Conservation (phyloP, 2,888 invertebrate species). For the Nineta flava region DNA sequence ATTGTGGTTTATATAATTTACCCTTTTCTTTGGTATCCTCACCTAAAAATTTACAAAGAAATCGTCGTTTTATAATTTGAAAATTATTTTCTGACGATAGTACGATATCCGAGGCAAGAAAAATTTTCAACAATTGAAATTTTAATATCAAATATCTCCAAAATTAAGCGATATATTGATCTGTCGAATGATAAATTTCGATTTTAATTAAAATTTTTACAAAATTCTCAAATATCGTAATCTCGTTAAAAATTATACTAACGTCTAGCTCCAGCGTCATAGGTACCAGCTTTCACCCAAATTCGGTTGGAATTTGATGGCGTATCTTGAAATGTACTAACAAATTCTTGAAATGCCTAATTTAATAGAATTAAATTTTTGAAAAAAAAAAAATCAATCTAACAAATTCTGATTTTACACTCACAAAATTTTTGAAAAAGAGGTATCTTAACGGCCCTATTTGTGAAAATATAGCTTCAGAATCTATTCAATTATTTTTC, state of each 20-base stretch:
- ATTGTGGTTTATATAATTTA: slow-evolving; percentile 83
- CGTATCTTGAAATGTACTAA: slow-evolving; percentile 88
- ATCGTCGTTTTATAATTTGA: too few species aligned
- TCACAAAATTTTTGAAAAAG: not conserved
- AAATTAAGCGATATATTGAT: too few species aligned
- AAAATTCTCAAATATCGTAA: too few species aligned
- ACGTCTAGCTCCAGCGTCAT: slow-evolving; percentile 88
- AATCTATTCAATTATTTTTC: too few species aligned
- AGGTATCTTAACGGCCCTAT: not conserved
- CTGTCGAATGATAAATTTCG: too few species aligned
- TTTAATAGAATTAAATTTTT: slow-evolving; percentile 11
- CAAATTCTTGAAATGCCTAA: slow-evolving; percentile 91
- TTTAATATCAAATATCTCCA: too few species aligned
- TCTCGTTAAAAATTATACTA: slow-evolving; percentile 22
- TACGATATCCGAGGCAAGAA: too few species aligned
- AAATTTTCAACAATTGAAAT: too few species aligned
- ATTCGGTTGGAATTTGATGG: slow-evolving; percentile 67
- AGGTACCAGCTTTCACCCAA: slow-evolving; percentile 96
- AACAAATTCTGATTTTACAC: not conserved
- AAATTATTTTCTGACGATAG: too few species aligned
- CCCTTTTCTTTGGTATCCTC: slow-evolving; percentile 81
- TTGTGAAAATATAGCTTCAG: too few species aligned
- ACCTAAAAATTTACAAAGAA: slow-evolving; percentile 32
- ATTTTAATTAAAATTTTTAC: too few species aligned
- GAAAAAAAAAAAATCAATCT: not conserved